phyloP scores from a whole-genome alignment of 1,140 invertebrate genomes.

The Planococcus citri region DNA sequence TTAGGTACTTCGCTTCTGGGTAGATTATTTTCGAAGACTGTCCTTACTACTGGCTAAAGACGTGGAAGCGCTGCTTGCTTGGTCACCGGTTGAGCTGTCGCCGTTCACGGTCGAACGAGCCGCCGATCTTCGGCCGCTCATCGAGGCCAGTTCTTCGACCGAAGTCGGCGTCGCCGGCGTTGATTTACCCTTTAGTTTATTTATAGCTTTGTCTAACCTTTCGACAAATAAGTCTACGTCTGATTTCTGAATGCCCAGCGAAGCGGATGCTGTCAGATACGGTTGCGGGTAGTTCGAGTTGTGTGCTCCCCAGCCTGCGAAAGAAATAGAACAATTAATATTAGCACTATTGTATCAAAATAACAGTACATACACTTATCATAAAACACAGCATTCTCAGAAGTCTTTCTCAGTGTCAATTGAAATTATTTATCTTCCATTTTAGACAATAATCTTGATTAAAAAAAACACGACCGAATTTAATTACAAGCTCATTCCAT shows the following conservation, averaged over 20 bases:
- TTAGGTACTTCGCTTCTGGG: too few relatives aligned
- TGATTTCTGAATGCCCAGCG: constrained; percentile 50
- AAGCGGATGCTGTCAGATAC: constrained; percentile 58
- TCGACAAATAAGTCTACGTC: constrained; percentile 55
- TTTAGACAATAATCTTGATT: too few relatives aligned
- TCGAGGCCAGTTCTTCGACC: constrained; percentile 31
- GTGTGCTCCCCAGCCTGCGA: constrained; percentile 55
- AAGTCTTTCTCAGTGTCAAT: too few relatives aligned
- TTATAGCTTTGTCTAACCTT: constrained; percentile 45
- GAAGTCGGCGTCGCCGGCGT: constrained; percentile 40
- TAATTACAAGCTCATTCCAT: too few relatives aligned
- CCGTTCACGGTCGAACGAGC: constrained; percentile 27
- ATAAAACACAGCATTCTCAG: too few relatives aligned
- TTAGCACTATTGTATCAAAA: constrained; percentile 39
- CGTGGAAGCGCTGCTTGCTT: constrained; percentile 38
- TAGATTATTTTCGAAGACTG: constrained; percentile 40
- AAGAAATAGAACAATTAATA: too few relatives aligned
- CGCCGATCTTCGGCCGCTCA: constrained; percentile 27
- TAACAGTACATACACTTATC: too few relatives aligned
- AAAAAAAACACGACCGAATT: too few relatives aligned
- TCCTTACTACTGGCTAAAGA: constrained; percentile 44
- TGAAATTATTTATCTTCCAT: too few relatives aligned
- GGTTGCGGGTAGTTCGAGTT: constrained; percentile 45
- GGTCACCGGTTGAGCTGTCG: constrained; percentile 26
- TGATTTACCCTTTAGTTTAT: constrained; percentile 39